Evolutionary conservation across 2,113 vertebrate genomes (phyloP).

Genomic region (Elaphurus davidianus): DNA sequence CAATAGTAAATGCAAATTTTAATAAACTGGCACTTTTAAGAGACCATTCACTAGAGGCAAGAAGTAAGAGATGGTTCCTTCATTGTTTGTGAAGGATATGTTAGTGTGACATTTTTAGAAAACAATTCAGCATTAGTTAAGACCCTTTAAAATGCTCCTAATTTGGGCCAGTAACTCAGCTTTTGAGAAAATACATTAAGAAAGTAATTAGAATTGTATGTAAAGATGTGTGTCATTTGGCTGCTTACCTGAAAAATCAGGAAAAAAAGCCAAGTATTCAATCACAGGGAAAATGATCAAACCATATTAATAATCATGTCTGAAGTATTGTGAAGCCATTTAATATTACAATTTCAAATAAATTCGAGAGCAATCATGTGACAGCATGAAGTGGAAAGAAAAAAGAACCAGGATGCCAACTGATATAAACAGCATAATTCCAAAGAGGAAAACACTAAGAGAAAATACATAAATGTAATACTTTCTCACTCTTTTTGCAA

Average conservation of each 20-base stretch:
- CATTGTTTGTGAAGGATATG: background rate
- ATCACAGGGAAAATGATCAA: background rate
- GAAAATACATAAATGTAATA: background rate
- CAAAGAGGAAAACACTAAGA: background rate
- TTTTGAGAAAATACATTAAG: background rate
- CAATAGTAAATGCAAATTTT: background rate
- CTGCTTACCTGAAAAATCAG: background rate
- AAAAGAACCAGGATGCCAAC: background rate
- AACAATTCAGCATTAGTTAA: background rate
- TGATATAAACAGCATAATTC: background rate
- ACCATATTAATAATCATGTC: background rate
- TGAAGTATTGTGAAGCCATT: background rate
- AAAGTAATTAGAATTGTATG: background rate
- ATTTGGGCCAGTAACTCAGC: background rate
- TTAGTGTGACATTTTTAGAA: background rate
- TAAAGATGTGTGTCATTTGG: background rate
- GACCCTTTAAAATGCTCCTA: background rate
- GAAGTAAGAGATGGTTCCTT: background rate
- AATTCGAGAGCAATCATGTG: background rate
- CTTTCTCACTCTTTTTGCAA: background rate
- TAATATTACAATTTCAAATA: background rate
- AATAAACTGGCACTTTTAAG: background rate
- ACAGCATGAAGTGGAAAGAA: background rate
- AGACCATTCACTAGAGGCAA: background rate
- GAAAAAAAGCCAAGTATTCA: background rate